Conservation (phyloP, 1,140 invertebrate genomes). For the Luehdorfia chinensis region DNA sequence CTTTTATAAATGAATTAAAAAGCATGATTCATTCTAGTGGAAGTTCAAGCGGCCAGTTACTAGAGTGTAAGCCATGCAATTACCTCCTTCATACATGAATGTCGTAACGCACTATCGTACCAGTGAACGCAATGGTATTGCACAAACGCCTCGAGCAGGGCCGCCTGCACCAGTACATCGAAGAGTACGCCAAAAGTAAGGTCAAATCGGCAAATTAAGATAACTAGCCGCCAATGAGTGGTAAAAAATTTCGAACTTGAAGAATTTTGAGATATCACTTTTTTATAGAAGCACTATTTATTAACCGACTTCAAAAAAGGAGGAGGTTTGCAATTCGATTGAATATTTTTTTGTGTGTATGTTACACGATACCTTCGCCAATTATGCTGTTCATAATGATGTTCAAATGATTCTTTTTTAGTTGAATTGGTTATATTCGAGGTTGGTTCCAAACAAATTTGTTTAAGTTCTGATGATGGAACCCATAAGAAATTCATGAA, state of each 20-base stretch:
- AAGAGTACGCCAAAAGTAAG: conserved; percentile 3
- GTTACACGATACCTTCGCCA: too few species aligned
- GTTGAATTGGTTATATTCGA: too few species aligned
- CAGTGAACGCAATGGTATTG: conserved; percentile 11
- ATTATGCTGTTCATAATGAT: too few species aligned
- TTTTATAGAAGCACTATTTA: too few species aligned
- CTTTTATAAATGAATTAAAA: too few species aligned
- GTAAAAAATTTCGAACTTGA: background rate
- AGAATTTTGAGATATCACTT: background rate
- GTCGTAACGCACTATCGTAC: conserved; percentile 6
- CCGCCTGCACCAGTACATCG: conserved; percentile 4
- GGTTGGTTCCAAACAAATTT: too few species aligned
- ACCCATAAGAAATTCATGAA: too few species aligned
- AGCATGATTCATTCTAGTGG: conserved; percentile 1
- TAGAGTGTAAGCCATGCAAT: background rate
- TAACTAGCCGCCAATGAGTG: background rate
- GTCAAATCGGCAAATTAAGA: conserved; percentile 3
- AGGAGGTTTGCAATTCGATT: too few species aligned
- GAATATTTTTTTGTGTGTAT: too few species aligned
- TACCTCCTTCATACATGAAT: conserved; percentile 2
- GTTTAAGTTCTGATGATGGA: too few species aligned
- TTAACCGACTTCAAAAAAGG: too few species aligned
- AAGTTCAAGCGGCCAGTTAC: background rate
- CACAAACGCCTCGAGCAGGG: conserved; percentile 11
- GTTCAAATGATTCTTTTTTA: too few species aligned